phyloP scores from a whole-genome alignment of 1,140 invertebrate species.

The Hestina assimilis region DNA sequence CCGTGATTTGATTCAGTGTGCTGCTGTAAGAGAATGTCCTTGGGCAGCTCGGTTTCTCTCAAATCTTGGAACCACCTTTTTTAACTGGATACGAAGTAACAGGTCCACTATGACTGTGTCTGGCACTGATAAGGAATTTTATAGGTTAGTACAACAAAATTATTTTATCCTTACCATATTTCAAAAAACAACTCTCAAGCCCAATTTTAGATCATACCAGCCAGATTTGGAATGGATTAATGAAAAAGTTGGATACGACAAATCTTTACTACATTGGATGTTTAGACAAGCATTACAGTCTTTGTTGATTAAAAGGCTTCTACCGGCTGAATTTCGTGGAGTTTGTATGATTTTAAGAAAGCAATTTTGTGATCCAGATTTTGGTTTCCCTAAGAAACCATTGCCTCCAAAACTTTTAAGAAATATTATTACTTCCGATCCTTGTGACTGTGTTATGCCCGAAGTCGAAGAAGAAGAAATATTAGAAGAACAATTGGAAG shows the following conservation, averaged over 20 bases:
- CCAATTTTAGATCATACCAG: slow-evolving; percentile 50
- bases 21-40: slow-evolving; percentile 54
- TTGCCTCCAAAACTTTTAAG: slow-evolving; percentile 32
- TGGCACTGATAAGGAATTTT: slow-evolving; percentile 52
- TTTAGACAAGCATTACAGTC: slow-evolving; percentile 61
- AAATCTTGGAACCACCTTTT: slow-evolving; percentile 45
- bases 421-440: slow-evolving; percentile 40
- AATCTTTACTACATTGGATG: slow-evolving; percentile 60
- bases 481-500: slow-evolving; percentile 31
- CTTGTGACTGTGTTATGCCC: slow-evolving; percentile 55
- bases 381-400: slow-evolving; percentile 51
- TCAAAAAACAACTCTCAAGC: neutral
- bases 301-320: slow-evolving; percentile 37
- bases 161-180: neutral
- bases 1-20: slow-evolving; percentile 44
- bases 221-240: slow-evolving; percentile 60
- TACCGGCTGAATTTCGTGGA: slow-evolving; percentile 28
- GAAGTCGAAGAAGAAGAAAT: slow-evolving; percentile 50
- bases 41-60: slow-evolving; percentile 52
- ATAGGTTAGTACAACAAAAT: slow-evolving; percentile 41
- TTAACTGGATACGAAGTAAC: slow-evolving; percentile 44
- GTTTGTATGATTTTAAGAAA: slow-evolving; percentile 44
- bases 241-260: slow-evolving; percentile 48
- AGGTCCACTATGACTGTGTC: slow-evolving; percentile 36
- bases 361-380: slow-evolving; percentile 58